Percentiles rank a stretch among this genome's conserved stretches.
phyloP scores from a whole-genome alignment of 2,888 invertebrate species.

The Petrolisthes manimaculis region DNA sequence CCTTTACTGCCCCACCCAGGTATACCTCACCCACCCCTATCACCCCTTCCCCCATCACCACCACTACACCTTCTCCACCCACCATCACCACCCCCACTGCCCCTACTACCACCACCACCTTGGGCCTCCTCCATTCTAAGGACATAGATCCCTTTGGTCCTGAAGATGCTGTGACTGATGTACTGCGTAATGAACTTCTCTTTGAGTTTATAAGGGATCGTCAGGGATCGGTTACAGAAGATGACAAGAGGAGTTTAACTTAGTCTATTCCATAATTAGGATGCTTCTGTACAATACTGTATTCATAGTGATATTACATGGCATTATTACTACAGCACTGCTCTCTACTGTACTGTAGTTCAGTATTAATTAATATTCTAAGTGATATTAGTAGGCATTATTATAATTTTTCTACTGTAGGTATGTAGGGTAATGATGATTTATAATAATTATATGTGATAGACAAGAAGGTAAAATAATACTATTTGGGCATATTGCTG shows the following conservation, averaged over 20 bases:
- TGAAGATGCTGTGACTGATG: conserved; percentile 62
- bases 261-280: background rate
- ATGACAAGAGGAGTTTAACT: conserved; percentile 27
- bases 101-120: conserved; percentile 24
- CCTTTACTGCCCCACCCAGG: conserved; percentile 15
- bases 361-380: background rate
- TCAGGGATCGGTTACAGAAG: background rate
- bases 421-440: too few species aligned
- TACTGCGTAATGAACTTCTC: conserved; percentile 49
- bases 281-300: background rate
- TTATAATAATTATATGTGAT: too few species aligned
- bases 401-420: background rate
- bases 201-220: conserved; percentile 61
- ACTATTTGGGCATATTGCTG: too few species aligned
- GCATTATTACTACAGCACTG: too few species aligned
- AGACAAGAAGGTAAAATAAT: too few species aligned
- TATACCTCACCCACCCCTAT: background rate
- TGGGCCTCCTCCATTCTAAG: conserved; percentile 8
- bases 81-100: background rate
- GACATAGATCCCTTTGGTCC: conserved; percentile 53
- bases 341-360: background rate
- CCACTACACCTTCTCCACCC: background rate
- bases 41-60: background rate
- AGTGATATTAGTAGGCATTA: background rate
- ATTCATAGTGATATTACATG: too few species aligned